A percentile compares a stretch with the other conserved stretches of the same genome.
These are phyloP conservation scores for Crotalus tigris DNA, from an alignment of 2,113 vertebrate genomes.

Conservation along the genomic window DNA sequence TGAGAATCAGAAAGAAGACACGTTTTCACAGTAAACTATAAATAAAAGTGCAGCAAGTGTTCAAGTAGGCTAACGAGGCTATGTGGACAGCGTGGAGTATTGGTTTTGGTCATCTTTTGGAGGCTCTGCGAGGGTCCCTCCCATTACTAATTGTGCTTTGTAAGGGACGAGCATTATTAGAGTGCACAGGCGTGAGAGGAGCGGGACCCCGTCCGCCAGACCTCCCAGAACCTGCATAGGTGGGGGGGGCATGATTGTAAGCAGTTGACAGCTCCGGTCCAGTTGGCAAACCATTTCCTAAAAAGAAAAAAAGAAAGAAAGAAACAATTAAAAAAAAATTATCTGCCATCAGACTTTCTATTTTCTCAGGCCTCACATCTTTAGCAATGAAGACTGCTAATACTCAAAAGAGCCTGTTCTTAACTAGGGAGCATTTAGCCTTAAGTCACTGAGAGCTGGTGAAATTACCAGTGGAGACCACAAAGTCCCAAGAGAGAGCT, in stretches of 20 bases:
- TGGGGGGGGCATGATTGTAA: conserved; percentile 67
- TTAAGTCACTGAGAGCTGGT: background rate
- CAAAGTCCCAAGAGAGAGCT: background rate
- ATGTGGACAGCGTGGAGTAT: conserved; percentile 60
- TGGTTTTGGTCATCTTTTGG: conserved; percentile 76
- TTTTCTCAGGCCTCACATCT: background rate
- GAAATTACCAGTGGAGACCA: background rate
- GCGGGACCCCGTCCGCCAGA: conserved; percentile 79
- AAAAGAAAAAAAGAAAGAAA: conserved; percentile 29
- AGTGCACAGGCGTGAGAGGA: conserved; percentile 53
- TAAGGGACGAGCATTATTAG: conserved; percentile 71
- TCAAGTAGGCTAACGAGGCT: conserved; percentile 86
- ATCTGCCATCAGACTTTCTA: conserved; percentile 3
- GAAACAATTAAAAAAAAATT: conserved; percentile 29
- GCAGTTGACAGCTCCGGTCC: conserved; percentile 66
- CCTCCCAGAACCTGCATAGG: conserved; percentile 76
- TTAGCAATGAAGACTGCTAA: accelerated
- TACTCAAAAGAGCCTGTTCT: background rate
- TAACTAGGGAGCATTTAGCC: background rate
- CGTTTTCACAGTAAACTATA: conserved; percentile 78
- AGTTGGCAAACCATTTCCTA: conserved; percentile 86
- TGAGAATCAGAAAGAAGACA: conserved; percentile 49
- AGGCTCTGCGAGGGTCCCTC: conserved; percentile 92
- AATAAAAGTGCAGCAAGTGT: conserved; percentile 97
- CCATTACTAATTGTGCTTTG: conserved; percentile 84